These are phyloP conservation scores for Sarcophaga variegata DNA, from an alignment of 2,888 invertebrate genomes.

Conservation along the genomic window DNA sequence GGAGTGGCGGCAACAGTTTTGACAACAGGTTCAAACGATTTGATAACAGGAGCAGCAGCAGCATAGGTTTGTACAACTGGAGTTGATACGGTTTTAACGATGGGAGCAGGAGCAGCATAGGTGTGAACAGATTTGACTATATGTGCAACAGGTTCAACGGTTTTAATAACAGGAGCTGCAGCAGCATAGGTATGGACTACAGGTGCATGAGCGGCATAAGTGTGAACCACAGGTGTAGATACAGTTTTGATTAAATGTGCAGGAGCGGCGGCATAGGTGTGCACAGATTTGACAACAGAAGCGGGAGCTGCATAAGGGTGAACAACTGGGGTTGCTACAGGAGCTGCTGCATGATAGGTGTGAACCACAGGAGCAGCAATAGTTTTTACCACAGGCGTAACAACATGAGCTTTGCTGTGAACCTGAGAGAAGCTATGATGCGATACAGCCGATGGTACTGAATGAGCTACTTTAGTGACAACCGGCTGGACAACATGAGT, in stretches of 20 bases:
- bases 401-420: conserved; percentile 47
- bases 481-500: conserved; percentile 78
- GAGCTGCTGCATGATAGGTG: conserved; percentile 60
- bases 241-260: conserved; percentile 78
- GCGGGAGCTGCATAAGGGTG: conserved; percentile 58
- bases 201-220: conserved; percentile 60
- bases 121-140: conserved; percentile 32
- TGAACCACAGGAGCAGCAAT: conserved; percentile 61
- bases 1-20: conserved; percentile 76
- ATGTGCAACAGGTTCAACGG: conserved; percentile 58
- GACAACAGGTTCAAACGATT: conserved; percentile 71
- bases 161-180: conserved; percentile 70
- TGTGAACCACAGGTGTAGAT: conserved; percentile 63
- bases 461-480: conserved; percentile 77
- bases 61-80: conserved; percentile 1
- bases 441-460: conserved; percentile 82
- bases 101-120: conserved; percentile 23
- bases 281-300: conserved; percentile 62
- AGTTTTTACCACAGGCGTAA: conserved; percentile 42
- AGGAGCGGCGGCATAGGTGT: conserved; percentile 12
- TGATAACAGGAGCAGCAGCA: conserved; percentile 17
- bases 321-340: conserved; percentile 62
- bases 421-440: conserved; percentile 82
- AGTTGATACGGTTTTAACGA: conserved; percentile 13
- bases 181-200: conserved; percentile 55